These are phyloP conservation scores for Trinorchestia longiramus DNA, from an alignment of 1,140 invertebrate genomes.

Conservation along the genomic window DNA sequence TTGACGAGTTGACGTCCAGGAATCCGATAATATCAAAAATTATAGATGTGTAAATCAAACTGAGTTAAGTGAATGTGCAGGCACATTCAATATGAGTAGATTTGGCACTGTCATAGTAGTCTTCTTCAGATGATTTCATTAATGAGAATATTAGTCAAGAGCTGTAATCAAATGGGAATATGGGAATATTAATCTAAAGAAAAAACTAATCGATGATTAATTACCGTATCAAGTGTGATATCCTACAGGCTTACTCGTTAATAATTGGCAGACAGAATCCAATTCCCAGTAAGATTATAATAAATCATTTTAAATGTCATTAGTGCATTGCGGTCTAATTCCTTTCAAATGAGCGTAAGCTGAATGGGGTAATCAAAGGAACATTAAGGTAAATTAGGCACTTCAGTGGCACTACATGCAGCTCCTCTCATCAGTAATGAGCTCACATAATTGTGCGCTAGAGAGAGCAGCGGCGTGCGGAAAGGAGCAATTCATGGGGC, in stretches of 20 bases:
- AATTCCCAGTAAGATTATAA: background rate
- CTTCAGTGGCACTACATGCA: background rate
- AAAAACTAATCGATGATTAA: background rate
- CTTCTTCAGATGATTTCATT: too few relatives aligned
- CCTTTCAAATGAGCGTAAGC: background rate
- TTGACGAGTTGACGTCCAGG: too few relatives aligned
- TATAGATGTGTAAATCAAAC: too few relatives aligned
- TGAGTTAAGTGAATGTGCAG: too few relatives aligned
- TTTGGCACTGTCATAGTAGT: too few relatives aligned
- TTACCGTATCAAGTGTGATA: background rate
- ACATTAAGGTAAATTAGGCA: constrained; percentile 1
- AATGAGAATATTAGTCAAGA: too few relatives aligned
- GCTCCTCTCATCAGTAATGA: background rate
- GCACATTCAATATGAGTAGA: too few relatives aligned
- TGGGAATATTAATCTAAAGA: too few relatives aligned
- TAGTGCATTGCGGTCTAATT: background rate
- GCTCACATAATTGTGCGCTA: background rate
- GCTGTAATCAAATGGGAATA: too few relatives aligned
- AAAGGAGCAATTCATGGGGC: background rate
- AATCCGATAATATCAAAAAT: too few relatives aligned
- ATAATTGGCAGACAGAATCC: background rate
- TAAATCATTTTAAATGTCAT: background rate
- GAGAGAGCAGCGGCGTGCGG: background rate
- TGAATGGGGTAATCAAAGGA: constrained; percentile 7
- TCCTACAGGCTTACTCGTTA: background rate